Percentiles rank a stretch among this genome's conserved stretches.
Conservation (phyloP, 2,888 invertebrate genomes). For the Epinotia bilunana region DNA sequence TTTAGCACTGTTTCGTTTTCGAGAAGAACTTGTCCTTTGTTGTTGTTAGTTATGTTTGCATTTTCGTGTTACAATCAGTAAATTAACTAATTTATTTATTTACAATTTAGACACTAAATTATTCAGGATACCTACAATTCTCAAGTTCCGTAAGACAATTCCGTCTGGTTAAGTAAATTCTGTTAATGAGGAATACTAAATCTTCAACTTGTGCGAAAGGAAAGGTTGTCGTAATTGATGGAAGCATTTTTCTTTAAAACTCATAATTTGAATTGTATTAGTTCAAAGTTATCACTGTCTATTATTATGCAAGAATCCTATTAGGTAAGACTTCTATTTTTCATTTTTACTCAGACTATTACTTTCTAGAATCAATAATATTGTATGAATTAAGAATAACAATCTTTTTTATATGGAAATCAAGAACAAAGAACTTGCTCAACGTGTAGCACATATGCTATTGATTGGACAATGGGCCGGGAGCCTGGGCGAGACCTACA, state of each 20-base stretch:
- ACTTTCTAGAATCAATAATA: not conserved
- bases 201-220: conserved; percentile 44
- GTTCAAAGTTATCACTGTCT: not conserved
- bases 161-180: conserved; percentile 31
- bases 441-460: conserved; percentile 48
- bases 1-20: not conserved
- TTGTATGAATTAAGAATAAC: conserved; percentile 4
- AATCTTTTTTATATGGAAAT: not conserved
- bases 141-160: conserved; percentile 4
- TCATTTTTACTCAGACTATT: not conserved
- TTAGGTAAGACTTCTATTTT: not conserved
- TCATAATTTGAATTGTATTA: conserved; percentile 26
- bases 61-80: too few species aligned
- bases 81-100: conserved; percentile 1
- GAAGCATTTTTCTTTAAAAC: conserved; percentile 43
- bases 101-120: not conserved
- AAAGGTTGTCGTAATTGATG: conserved; percentile 46
- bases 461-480: conserved; percentile 66
- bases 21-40: too few species aligned
- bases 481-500: conserved; percentile 69
- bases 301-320: not conserved
- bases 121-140: conserved; percentile 1
- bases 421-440: conserved; percentile 28
- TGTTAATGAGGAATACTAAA: conserved; percentile 47
- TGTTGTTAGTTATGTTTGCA: too few species aligned